Evolutionary conservation across 2,888 invertebrate species (phyloP).

Genomic region (Macrophya alboannulata): DNA sequence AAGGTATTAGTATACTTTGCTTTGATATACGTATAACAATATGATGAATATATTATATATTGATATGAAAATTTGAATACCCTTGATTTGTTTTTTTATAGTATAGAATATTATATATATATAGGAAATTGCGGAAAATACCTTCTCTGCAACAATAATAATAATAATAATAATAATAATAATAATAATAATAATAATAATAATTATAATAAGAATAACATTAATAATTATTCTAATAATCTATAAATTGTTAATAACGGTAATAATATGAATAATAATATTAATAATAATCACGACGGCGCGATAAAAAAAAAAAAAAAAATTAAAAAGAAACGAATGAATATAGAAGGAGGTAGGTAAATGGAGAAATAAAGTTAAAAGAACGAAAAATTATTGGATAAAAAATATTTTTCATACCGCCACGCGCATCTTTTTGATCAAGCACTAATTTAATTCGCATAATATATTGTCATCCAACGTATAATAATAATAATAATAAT

Average conservation of each 20-base stretch:
- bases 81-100: neutral
- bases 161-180: neutral
- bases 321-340: neutral
- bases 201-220: neutral
- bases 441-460: neutral
- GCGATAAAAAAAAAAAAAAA: neutral
- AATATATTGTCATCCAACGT: constrained; percentile 7
- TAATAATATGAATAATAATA: neutral
- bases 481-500: neutral
- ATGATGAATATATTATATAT: neutral
- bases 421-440: constrained; percentile 7
- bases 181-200: neutral
- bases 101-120: neutral
- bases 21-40: neutral
- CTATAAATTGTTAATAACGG: too few species aligned
- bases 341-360: too few species aligned
- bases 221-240: too few species aligned
- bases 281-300: neutral
- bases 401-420: constrained; percentile 17
- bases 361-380: neutral
- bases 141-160: constrained; percentile 5
- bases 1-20: constrained; percentile 11
- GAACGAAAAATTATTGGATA: neutral
- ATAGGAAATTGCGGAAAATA: neutral
- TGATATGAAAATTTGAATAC: neutral